Base-by-base conservation (phyloP, 2,797 vertebrate species). In the Benthosema pterotum region DNA sequence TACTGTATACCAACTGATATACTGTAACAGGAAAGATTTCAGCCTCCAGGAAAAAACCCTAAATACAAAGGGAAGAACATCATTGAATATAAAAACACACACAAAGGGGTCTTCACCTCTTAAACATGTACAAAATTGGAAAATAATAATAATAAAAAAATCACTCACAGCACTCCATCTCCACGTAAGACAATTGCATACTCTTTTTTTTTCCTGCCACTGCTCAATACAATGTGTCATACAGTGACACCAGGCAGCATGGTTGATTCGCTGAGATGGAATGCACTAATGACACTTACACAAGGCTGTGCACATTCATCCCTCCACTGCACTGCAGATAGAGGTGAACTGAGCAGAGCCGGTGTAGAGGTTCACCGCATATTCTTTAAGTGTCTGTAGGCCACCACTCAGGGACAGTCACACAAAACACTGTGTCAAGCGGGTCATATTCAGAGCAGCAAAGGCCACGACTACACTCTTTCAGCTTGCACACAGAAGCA, bases 211-310 rank as follows among this genome's bases (percentile, higher is more conserved):
- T n/a, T n/a, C n/a, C n/a, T n/a, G n/a, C n/a, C n/a, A n/a, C n/a
- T n/a, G n/a, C n/a, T 25, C 22, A 25, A 1, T 5, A 25, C 22
- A 25, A 25, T 5, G 22, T 25, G 22, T 25, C 3, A 22, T 5
- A 25, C n/a, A n/a, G n/a, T n/a, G n/a, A n/a, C 22, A 25, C 22
- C 3, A 25, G 3, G 22, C 22, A 25, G 22, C 63, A 52, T 69
- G 52, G 61, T 81, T 72, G 67, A 83, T 75, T 86, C 63, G 76
- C 69, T 60, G 66, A 79, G 67, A 76, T 60, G 72, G 49, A 46
- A 53, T 68, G 78, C 73, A 53, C 57, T 76, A 84, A 88, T 84
- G 82, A 83, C 57, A 63, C 73, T 71, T n/a, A n/a, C n/a, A n/a
- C 51, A 53, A 49, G 67, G 82, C 60, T 47, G 22, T 25, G 22